phyloP scores from a whole-genome alignment of 2,888 invertebrate genomes.

The Xanthorhoe designata region DNA sequence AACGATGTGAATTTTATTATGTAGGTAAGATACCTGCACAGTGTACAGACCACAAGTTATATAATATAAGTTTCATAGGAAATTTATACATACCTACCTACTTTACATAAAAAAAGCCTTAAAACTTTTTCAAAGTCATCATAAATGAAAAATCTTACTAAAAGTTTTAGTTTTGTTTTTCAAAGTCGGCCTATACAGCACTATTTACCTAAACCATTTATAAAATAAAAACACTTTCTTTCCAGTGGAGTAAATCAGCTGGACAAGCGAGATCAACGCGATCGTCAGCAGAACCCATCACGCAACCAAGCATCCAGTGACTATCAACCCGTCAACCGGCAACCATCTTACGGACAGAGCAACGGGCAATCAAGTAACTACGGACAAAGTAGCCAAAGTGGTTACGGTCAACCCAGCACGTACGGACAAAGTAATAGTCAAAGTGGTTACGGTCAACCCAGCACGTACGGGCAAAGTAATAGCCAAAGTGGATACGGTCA shows the following conservation, averaged over 20 bases:
- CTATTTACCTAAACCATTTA: too few relatives aligned
- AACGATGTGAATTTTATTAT: constrained; percentile 8
- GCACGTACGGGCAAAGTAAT: constrained; percentile 47
- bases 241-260: constrained; percentile 63
- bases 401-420: constrained; percentile 38
- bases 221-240: constrained; percentile 27
- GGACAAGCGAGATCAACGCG: constrained; percentile 53
- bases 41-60: too few relatives aligned
- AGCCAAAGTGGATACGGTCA: constrained; percentile 42
- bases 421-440: constrained; percentile 42
- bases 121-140: too few relatives aligned
- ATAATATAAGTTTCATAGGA: too few relatives aligned
- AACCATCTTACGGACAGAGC: constrained; percentile 52
- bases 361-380: constrained; percentile 37
- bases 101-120: too few relatives aligned
- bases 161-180: too few relatives aligned
- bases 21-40: too few relatives aligned
- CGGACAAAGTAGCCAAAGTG: constrained; percentile 44
- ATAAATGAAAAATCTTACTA: too few relatives aligned
- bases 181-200: too few relatives aligned
- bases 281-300: constrained; percentile 41
- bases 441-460: constrained; percentile 48
- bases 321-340: constrained; percentile 45
- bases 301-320: constrained; percentile 46
- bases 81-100: too few relatives aligned